Evolutionary conservation across 2,888 invertebrate species (phyloP), one percentile per base, ranked within the genome.

Genomic region (Heteropelma amictum): DNA sequence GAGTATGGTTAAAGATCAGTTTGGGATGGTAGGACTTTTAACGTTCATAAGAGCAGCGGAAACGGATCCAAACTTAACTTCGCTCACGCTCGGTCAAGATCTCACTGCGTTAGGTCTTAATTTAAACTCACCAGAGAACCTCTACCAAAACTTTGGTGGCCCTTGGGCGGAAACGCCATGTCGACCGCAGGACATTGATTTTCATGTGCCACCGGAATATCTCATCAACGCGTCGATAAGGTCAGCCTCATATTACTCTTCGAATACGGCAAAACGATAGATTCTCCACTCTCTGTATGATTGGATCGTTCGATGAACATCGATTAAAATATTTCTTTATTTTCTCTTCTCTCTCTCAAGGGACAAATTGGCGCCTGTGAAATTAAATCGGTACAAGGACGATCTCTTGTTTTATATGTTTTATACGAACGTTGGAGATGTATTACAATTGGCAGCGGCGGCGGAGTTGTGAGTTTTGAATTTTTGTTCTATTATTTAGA

Each of bases 1-100:
- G 82, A 97, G 97, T 88, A 99, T 99, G 99, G 97, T 99, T 81
- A 96, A 96, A 84, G 99, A 99, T 91, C 99, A 99, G 91, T 99
- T 98, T 90, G 99, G 99, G 84, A 99, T 99, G 92, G 98, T 99
- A 81, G 99, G 99, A 53, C 93, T 99, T 83, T 92, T 99, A 90
- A 98, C 99, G 82, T 99, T 99, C 91, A 98, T 99, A 84, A 93
- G 98, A 88, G 98, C 98, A 79, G 98, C 98, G 77, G 99, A 99
- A 91, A 96, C 97, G 71, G 98, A 99, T 91, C 98, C 97, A 64
- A 97, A 97, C 90, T 92, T 99, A 86, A 98, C 98, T 81, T 97
- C 98, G 73, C 91, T 99, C 88, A 98, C 99, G 75, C 93, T 99
- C 86, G 99, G 99, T 79, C 98, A 98, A 90, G 99, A 99, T 91